Evolutionary conservation across 2,888 invertebrate genomes (phyloP), one percentile per base, ranked within the genome.

Genomic region (Tetheella fluctuosa): DNA sequence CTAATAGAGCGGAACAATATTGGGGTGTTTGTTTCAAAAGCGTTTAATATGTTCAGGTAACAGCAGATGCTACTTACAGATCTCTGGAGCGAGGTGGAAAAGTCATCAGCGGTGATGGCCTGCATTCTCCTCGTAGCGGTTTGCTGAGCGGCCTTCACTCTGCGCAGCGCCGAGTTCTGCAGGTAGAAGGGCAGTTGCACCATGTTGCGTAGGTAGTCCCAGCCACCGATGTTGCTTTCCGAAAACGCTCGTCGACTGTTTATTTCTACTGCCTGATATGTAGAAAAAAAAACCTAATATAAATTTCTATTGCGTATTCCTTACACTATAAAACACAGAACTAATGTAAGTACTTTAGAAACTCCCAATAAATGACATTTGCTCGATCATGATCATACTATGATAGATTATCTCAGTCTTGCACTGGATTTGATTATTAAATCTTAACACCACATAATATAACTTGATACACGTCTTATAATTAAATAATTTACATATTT

Each of bases 161-260:
- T 96, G 0, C 98, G 94, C 64, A 99, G 89, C 12, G 98, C 99
- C 0, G 99, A 98, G 91, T 99, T 99, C 93, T 99, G 99, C 62
- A 99, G 94, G 88, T 98, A 99, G 91, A 99, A 99, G 0, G 99
- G 99, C 77, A 99, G 94, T 85, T 99, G 99, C 25, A 99, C 98
- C 94, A 99, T 96, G 86, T 99, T 99, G 67, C 98, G 95, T 57
- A 99, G 92, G 83, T 98, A 99, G 89, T 97, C 97, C 93, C 98
- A 98, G 0, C 99, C 99, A 63, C 98, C 98, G 72, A 99, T 98
- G 85, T 97, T 97, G 66, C 96, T 97, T 86, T 99, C 99, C 37
- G 96, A 96, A 76, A 98, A 97, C 37, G 98, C 94, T 23, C 97
- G 95, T 17, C 97, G 95, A 75, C 97, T 97, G 88, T 98, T 98